Base-by-base conservation (phyloP, 1,140 invertebrate species). In the Tribolium madens region DNA sequence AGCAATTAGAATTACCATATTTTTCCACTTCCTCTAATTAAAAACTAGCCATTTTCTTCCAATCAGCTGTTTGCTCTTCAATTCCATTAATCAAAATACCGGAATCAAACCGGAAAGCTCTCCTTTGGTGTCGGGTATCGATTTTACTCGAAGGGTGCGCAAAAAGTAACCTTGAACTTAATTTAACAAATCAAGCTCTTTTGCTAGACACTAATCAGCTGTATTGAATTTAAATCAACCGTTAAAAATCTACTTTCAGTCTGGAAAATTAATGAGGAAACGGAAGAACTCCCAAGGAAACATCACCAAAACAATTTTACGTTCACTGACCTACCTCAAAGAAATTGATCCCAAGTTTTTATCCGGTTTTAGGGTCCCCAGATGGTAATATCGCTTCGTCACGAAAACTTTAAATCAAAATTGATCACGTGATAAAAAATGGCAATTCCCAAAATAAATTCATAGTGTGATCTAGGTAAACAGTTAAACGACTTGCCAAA, bases 401-500 rank as follows among this genome's bases (percentile, higher is more conserved):
- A 26, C 21, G 21, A 26, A 26, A 5, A 5, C 21, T 3, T 26
- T 26, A 26, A 26, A 26, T 26, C 21, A 26, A 26, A 26, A 26
- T 57, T 18, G 17, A 57, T 57, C 52, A 57, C 52, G 52, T 57
- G 52, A 57, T 57, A 21, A 18, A 33, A 42, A 42, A 31, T 12
- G 31, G 31, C 21, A 9, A 31, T 64, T 64, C 57, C 10, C 12
- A 33, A 64, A 64, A 64, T 64, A 64, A 64, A 64, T 31, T 64
- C 12, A 13, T 26, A 64, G 31, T 12, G 31, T 12, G 9, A 18
- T 26, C 4, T 10, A 33, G n/a, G 57, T 64, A 64, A 64, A 33
- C 57, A 12, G 57, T 57, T 57, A 57, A 57, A 57, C 36, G 31
- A 64, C 57, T 26, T 64, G 57, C 57, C 57, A 64, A 64, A 64